Conservation (phyloP, 2,113 vertebrate species). For the Spilogale gracilis region DNA sequence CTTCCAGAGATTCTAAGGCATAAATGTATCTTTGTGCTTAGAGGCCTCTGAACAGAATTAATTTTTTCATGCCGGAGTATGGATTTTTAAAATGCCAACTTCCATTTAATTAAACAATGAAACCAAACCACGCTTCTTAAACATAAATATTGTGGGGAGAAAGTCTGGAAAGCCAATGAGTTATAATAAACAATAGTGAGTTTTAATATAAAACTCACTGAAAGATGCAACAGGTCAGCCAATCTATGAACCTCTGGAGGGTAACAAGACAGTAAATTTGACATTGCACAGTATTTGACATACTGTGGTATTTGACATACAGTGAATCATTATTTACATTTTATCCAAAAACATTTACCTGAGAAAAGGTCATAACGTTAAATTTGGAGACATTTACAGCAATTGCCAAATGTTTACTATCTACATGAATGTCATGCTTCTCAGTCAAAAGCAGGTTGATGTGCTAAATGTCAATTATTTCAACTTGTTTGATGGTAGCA, state of each 20-base stretch:
- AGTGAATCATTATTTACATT: constrained; percentile 92
- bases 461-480: constrained; percentile 91
- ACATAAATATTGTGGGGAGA: constrained; percentile 12
- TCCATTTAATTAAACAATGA: constrained; percentile 69
- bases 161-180: constrained; percentile 35
- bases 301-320: constrained; percentile 88
- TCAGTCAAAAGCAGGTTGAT: constrained; percentile 89
- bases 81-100: constrained; percentile 79
- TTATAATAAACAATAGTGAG: constrained; percentile 59
- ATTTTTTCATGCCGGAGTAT: constrained; percentile 32
- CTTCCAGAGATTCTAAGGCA: background rate
- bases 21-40: background rate
- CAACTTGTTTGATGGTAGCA: constrained; percentile 88
- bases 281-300: constrained; percentile 89
- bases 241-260: constrained; percentile 87
- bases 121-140: constrained; percentile 39
- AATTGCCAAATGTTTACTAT: constrained; percentile 91
- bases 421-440: constrained; percentile 91
- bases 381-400: constrained; percentile 92
- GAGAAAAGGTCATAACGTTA: constrained; percentile 91
- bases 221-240: constrained; percentile 84
- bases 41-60: constrained; percentile 34
- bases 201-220: constrained; percentile 79
- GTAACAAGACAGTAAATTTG: constrained; percentile 87
- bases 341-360: constrained; percentile 93